Percentiles rank a stretch among this genome's conserved stretches.
These are phyloP conservation scores for Euglossa dilemma DNA, from an alignment of 1,140 invertebrate genomes.

Conservation along the genomic window DNA sequence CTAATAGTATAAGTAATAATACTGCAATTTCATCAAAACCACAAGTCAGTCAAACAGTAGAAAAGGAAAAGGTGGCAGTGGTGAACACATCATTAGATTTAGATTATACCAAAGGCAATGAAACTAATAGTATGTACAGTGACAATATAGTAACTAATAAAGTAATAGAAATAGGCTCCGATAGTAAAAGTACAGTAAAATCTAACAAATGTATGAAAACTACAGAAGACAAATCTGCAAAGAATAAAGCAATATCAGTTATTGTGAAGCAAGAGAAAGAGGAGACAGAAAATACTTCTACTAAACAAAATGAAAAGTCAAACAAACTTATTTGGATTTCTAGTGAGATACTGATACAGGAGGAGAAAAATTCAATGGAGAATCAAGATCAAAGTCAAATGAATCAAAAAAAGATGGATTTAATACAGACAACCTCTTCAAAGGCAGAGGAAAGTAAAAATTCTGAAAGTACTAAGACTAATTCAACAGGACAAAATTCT, in stretches of 20 bases:
- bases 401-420: conserved; percentile 4
- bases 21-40: not conserved
- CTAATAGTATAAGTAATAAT: not conserved
- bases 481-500: not conserved
- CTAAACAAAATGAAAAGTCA: not conserved
- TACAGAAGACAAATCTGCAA: not conserved
- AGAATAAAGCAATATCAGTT: conserved; percentile 40
- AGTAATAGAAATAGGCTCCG: not conserved
- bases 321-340: conserved; percentile 48
- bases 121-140: not conserved
- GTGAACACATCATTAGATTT: not conserved
- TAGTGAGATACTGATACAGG: conserved; percentile 25
- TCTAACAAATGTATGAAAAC: not conserved
- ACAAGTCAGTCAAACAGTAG: not conserved
- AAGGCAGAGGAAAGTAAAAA: conserved; percentile 39
- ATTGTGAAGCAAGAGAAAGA: conserved; percentile 50
- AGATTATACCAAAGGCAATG: not conserved
- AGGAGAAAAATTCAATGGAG: not conserved
- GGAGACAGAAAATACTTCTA: not conserved
- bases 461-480: not conserved
- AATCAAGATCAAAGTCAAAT: not conserved
- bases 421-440: conserved; percentile 26
- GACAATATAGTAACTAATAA: not conserved
- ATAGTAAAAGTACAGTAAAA: not conserved
- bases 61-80: not conserved